phyloP scores from a whole-genome alignment of 2,888 invertebrate genomes.

The Cybosia mesomella region DNA sequence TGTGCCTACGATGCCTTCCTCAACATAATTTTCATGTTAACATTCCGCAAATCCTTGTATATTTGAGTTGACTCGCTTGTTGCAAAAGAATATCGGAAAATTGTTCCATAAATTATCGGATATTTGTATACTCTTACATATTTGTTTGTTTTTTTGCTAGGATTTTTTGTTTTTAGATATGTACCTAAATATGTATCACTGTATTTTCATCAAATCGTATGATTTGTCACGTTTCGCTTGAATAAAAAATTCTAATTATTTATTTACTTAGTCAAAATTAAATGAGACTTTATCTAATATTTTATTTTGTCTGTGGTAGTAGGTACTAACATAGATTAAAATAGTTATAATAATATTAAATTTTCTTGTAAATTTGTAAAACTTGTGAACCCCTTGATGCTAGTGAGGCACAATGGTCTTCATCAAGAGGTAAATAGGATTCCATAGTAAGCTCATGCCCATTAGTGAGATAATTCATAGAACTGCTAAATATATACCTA shows the following conservation, averaged over 20 bases:
- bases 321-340: background rate
- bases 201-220: conserved; percentile 49
- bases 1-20: conserved; percentile 45
- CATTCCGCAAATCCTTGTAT: conserved; percentile 54
- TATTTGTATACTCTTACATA: conserved; percentile 22
- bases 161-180: conserved; percentile 18
- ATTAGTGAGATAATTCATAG: too few relatives aligned
- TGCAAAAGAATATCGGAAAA: conserved; percentile 32
- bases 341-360: background rate
- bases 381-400: background rate
- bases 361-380: background rate
- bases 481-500: too few relatives aligned
- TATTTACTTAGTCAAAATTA: conserved; percentile 24
- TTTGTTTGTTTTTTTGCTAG: conserved; percentile 32
- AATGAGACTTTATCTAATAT: background rate
- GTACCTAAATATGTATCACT: conserved; percentile 29
- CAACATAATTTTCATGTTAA: conserved; percentile 52
- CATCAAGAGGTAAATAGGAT: background rate
- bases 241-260: conserved; percentile 34
- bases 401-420: background rate
- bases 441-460: background rate
- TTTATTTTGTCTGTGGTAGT: background rate
- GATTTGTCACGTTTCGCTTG: conserved; percentile 31
- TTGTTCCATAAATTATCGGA: conserved; percentile 46
- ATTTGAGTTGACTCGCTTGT: conserved; percentile 39